Evolutionary conservation across 2,113 vertebrate species (phyloP).

Genomic region (Rhea pennata): DNA sequence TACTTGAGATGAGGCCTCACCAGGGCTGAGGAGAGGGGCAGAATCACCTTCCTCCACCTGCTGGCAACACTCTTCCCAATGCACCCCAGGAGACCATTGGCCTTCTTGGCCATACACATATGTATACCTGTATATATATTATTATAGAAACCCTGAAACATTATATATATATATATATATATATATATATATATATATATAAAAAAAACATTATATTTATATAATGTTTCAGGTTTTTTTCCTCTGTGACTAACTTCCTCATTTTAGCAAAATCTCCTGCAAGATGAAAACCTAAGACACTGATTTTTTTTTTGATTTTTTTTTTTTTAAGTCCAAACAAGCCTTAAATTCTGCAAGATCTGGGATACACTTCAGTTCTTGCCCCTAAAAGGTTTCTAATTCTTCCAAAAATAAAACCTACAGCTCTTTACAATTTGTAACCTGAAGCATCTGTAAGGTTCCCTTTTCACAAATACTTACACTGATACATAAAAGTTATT

Average conservation of each 20-base stretch:
- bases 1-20: too few species aligned
- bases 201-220: too few species aligned
- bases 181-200: too few species aligned
- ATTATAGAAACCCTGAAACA: too few species aligned
- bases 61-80: too few species aligned
- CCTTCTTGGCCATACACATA: too few species aligned
- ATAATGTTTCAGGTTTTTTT: too few species aligned
- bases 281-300: background rate
- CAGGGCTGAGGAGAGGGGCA: too few species aligned
- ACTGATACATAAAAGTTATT: background rate
- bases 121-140: too few species aligned
- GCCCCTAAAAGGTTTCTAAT: background rate
- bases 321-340: background rate
- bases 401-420: background rate
- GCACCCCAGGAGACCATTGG: too few species aligned
- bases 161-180: too few species aligned
- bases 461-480: background rate
- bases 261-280: background rate
- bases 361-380: background rate
- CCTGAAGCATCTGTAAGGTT: background rate
- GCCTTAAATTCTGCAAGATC: background rate
- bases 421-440: background rate
- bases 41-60: too few species aligned
- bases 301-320: background rate
- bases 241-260: fast-evolving